A percentile compares a stretch with the other conserved stretches of the same genome.
phyloP scores from a whole-genome alignment of 2,888 invertebrate genomes.

The Orthosia incerta region DNA sequence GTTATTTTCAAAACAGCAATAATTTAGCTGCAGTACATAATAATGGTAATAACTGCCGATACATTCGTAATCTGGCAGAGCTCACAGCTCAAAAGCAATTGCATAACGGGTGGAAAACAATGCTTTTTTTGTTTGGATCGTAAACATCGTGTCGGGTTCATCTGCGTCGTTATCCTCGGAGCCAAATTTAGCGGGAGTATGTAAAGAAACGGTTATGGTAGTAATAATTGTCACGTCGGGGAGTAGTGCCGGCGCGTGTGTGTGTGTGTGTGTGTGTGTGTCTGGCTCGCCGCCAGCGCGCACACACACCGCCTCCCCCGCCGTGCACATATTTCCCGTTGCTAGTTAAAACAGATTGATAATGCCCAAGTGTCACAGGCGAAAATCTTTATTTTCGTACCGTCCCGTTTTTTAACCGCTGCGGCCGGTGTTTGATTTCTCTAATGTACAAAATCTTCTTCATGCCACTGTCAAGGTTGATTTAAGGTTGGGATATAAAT shows the following conservation, averaged over 20 bases:
- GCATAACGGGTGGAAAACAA: constrained; percentile 74
- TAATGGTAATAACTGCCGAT: constrained; percentile 48
- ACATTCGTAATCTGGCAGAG: constrained; percentile 68
- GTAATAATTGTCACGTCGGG: constrained; percentile 81
- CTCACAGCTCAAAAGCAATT: constrained; percentile 71
- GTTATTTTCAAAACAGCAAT: constrained; percentile 57
- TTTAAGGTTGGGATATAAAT: constrained; percentile 89
- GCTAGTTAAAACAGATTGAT: constrained; percentile 89
- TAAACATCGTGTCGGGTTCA: constrained; percentile 72
- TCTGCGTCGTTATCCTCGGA: constrained; percentile 74
- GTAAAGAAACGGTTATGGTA: constrained; percentile 81
- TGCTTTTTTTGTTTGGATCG: constrained; percentile 77
- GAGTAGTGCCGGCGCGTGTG: constrained; percentile 58
- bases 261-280: constrained; percentile 16
- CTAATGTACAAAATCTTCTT: constrained; percentile 82
- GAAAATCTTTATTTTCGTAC: constrained; percentile 84
- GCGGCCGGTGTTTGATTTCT: constrained; percentile 83
- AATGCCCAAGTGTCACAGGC: constrained; percentile 88
- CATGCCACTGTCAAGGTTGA: constrained; percentile 90
- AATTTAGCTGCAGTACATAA: constrained; percentile 55
- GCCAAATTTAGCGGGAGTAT: constrained; percentile 81
- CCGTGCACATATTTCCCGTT: constrained; percentile 77
- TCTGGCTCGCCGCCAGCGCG: constrained; percentile 73
- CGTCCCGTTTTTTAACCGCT: constrained; percentile 75
- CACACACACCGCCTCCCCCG: constrained; percentile 66